Evolutionary conservation across 2,113 vertebrate genomes (phyloP).

Genomic region (Natator depressus): DNA sequence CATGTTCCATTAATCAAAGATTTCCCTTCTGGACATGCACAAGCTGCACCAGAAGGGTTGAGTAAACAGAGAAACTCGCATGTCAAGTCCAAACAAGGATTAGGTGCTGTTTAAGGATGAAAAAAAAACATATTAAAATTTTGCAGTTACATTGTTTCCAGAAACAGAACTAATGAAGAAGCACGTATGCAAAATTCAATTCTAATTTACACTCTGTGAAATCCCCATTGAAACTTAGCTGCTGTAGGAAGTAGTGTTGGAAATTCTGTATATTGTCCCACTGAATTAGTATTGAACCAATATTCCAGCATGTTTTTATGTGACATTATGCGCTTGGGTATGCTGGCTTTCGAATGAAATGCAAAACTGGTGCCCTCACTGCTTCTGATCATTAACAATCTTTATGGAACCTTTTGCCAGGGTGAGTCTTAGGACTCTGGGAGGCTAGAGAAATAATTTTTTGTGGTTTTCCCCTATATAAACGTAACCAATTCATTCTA

Average conservation of each 20-base stretch:
- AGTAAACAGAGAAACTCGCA: slow-evolving; percentile 97
- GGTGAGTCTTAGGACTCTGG: background rate
- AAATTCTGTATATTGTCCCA: background rate
- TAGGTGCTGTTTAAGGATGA: slow-evolving; percentile 83
- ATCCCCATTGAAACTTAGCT: background rate
- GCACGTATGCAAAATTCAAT: background rate
- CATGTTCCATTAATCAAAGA: slow-evolving; percentile 91
- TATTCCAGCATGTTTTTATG: background rate
- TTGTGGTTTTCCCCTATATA: background rate
- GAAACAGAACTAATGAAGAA: background rate
- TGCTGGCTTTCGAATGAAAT: background rate
- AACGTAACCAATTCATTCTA: background rate
- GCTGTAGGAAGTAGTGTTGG: background rate
- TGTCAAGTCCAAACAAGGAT: slow-evolving; percentile 89
- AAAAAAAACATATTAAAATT: background rate
- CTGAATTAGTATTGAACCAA: background rate
- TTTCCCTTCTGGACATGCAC: slow-evolving; percentile 95
- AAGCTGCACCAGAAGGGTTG: slow-evolving; percentile 91
- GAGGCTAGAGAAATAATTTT: background rate
- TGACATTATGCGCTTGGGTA: background rate
- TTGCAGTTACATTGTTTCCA: background rate
- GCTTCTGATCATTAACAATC: background rate
- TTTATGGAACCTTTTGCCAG: background rate
- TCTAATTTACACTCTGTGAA: background rate
- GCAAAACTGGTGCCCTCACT: background rate